Conservation (phyloP, 2,797 vertebrate genomes). For the Enoplosus armatus region DNA sequence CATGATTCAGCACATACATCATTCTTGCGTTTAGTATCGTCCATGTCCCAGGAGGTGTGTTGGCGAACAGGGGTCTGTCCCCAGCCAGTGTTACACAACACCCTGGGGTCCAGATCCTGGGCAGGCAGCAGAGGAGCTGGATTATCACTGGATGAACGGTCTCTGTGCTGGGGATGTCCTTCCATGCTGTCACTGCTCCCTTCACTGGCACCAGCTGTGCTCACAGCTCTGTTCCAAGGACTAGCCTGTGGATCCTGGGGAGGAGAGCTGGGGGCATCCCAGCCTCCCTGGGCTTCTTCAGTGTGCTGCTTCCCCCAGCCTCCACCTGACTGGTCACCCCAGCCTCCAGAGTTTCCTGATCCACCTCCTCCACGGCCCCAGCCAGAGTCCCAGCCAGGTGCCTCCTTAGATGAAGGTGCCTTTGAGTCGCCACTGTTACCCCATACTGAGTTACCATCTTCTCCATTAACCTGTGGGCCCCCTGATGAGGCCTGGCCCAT, state of each 20-base stretch:
- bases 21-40: slow-evolving; percentile 90
- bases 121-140: slow-evolving; percentile 90
- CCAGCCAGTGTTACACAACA: slow-evolving; percentile 98
- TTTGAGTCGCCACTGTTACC: slow-evolving; percentile 91
- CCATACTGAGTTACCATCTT: slow-evolving; percentile 90
- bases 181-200: slow-evolving; percentile 90
- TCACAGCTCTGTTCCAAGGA: slow-evolving; percentile 89
- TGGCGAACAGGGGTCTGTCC: slow-evolving; percentile 98
- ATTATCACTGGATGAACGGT: slow-evolving; percentile 87
- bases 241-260: slow-evolving; percentile 84
- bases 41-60: slow-evolving; percentile 97
- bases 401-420: slow-evolving; percentile 90
- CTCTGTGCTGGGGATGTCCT: slow-evolving; percentile 81
- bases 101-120: slow-evolving; percentile 95
- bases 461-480: slow-evolving; percentile 92
- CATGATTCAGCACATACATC: slow-evolving; percentile 88
- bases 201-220: slow-evolving; percentile 90
- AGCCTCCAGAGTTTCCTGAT: slow-evolving; percentile 88
- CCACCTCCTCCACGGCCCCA: slow-evolving; percentile 88
- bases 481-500: slow-evolving; percentile 92
- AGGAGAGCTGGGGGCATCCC: slow-evolving; percentile 83
- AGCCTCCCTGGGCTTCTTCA: slow-evolving; percentile 83
- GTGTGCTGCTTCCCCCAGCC: slow-evolving; percentile 88
- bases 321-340: slow-evolving; percentile 90
- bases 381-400: slow-evolving; percentile 90